Evolutionary conservation across 1,140 invertebrate species (phyloP).

Genomic region (Zaprionus taronus): DNA sequence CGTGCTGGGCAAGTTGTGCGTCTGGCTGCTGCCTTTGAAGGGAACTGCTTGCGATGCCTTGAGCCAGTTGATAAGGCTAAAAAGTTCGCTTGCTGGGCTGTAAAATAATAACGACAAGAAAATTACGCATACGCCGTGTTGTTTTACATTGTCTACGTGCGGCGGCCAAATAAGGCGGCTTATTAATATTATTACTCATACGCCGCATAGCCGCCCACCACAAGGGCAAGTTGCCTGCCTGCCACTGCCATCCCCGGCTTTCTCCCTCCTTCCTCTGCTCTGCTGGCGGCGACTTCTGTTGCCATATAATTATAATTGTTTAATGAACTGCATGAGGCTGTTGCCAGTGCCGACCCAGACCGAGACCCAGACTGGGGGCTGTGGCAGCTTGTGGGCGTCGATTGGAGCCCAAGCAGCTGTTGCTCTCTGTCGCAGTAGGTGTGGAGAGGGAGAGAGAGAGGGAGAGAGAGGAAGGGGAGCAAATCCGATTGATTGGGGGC

Average conservation of each 20-base stretch:
- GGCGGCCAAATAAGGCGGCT: conserved; percentile 56
- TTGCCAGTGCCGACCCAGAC: neutral
- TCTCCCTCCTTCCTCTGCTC: neutral
- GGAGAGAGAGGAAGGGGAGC: neutral
- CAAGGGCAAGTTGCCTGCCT: conserved; percentile 12
- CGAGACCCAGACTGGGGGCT: conserved; percentile 2
- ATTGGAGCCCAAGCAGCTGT: conserved; percentile 31
- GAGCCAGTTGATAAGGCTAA: conserved; percentile 58
- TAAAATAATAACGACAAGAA: conserved; percentile 68
- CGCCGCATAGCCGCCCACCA: conserved; percentile 28
- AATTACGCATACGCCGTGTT: conserved; percentile 77
- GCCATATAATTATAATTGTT: conserved; percentile 72
- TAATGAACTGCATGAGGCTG: conserved; percentile 57
- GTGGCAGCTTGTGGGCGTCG: conserved; percentile 29
- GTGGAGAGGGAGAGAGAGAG: neutral
- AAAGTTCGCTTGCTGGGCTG: conserved; percentile 49
- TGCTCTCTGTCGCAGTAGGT: neutral
- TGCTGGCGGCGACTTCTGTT: conserved; percentile 41
- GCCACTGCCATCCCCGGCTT: neutral
- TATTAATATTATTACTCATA: conserved; percentile 75
- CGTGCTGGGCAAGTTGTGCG: neutral
- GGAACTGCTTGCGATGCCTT: conserved; percentile 21
- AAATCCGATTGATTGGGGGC: neutral
- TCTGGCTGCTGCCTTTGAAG: neutral
- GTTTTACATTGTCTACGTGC: conserved; percentile 66